Evolutionary conservation across 2,797 vertebrate species (phyloP), one percentile per base, ranked within the genome.

Genomic region (Danio kyathit): DNA sequence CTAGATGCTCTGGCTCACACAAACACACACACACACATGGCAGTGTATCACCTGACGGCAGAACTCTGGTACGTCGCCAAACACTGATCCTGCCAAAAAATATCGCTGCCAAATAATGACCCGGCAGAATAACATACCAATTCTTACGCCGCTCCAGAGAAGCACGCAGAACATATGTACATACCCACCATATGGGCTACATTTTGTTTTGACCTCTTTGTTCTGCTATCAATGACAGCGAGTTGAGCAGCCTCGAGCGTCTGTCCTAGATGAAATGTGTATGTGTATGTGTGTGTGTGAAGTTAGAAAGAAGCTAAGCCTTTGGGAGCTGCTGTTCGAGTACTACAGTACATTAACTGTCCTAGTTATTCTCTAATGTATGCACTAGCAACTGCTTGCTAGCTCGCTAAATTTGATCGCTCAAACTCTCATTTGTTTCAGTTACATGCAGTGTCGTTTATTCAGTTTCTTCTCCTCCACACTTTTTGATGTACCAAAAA

Each of bases 1-100:
- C 73, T 85, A 67, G 67, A 67, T 66, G 46, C 46, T 60, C 74
- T 49, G 57, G 14, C 61, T 44, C 43, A 57, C 61, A 67, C 60
- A 81, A 64, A 54, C 74, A 80, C 73, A 57, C 49, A 80, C 73
- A 77, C 78, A 83, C 13, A 52, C 81, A 69, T 14, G 29, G 38
- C 79, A 82, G 71, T 79, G 74, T 49, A 80, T 74, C 74, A 85
- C 86, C 81, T 84, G 79, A 87, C 77, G 83, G 66, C 86, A 83
- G 79, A 82, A 82, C 61, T 46, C 72, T 83, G 75, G 85, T 71
- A 38, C 16, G 12, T 66, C 63, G 85, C 82, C 85, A 83, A 79
- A 83, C 71, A 76, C 43, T 38, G 67, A 80, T 79, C 72, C 78
- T 83, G 77, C 82, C 85, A 86, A 74, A 77, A 41, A 40, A 78